Conservation (phyloP, 2,888 invertebrate species). For the Synergus laeviventris region DNA sequence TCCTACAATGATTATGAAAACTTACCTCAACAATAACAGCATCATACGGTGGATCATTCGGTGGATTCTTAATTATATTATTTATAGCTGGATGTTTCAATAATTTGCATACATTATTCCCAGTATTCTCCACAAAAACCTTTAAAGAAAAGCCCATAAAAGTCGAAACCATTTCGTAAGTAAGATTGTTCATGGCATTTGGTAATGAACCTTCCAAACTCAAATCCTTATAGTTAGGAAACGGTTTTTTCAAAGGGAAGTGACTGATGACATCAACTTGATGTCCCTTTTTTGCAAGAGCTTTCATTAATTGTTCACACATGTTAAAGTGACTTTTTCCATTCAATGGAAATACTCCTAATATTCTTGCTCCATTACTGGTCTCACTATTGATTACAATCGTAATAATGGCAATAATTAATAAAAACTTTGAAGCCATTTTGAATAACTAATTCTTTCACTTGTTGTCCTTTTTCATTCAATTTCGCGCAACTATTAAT, state of each 20-base stretch:
- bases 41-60: conserved; percentile 55
- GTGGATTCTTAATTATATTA: conserved; percentile 52
- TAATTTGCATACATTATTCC: conserved; percentile 52
- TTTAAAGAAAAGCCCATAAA: conserved; percentile 44
- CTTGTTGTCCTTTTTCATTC: not conserved
- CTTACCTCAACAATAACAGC: conserved; percentile 56
- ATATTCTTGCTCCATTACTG: conserved; percentile 72
- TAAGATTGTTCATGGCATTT: conserved; percentile 62
- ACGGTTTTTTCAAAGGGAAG: conserved; percentile 63
- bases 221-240: conserved; percentile 66
- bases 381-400: not conserved
- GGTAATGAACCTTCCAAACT: conserved; percentile 58
- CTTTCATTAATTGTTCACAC: conserved; percentile 74
- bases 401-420: not conserved
- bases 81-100: conserved; percentile 51
- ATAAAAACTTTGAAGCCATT: not conserved
- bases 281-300: conserved; percentile 76
- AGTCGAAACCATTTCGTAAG: conserved; percentile 46
- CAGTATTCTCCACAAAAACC: conserved; percentile 46
- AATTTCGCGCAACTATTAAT: no score
- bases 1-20: not conserved
- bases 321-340: conserved; percentile 78
- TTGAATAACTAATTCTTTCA: not conserved
- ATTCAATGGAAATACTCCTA: conserved; percentile 76
- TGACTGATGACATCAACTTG: conserved; percentile 74